Evolutionary conservation across 2,888 invertebrate species (phyloP).

Genomic region (Nephrotoma appendiculata): DNA sequence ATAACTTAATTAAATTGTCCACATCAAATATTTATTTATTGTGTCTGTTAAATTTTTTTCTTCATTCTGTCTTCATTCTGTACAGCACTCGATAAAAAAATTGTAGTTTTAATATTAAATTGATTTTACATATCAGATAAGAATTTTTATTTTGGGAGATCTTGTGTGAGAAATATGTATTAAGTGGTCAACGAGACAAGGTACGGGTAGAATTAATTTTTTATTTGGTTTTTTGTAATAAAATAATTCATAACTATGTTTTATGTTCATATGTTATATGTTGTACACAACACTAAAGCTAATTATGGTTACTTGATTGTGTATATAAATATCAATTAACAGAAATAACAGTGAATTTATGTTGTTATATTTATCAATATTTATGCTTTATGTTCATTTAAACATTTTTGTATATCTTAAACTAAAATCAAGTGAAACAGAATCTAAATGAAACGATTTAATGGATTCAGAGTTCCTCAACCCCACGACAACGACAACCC

Average conservation of each 20-base stretch:
- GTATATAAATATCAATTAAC: not conserved
- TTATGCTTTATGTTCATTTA: not conserved
- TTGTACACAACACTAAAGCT: not conserved
- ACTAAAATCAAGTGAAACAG: too few relatives aligned
- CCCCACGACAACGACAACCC: too few relatives aligned
- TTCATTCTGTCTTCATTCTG: not conserved
- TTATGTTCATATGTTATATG: not conserved
- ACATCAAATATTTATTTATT: constrained; percentile 9
- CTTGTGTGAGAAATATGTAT: not conserved
- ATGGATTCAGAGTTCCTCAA: too few relatives aligned
- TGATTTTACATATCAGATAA: not conserved
- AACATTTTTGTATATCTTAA: not conserved
- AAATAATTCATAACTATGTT: not conserved
- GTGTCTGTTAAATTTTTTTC: not conserved
- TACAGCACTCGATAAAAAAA: not conserved
- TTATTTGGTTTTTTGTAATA: not conserved
- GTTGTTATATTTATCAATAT: not conserved
- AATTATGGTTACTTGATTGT: not conserved
- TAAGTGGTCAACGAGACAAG: not conserved
- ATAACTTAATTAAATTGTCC: constrained; percentile 13
- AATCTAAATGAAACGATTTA: too few relatives aligned
- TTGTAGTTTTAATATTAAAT: not conserved
- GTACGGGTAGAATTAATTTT: not conserved
- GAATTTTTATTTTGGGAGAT: not conserved
- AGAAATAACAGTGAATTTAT: not conserved